These are phyloP conservation scores for Hemiscyllium ocellatum DNA, from an alignment of 2,113 vertebrate species.

Conservation along the genomic window DNA sequence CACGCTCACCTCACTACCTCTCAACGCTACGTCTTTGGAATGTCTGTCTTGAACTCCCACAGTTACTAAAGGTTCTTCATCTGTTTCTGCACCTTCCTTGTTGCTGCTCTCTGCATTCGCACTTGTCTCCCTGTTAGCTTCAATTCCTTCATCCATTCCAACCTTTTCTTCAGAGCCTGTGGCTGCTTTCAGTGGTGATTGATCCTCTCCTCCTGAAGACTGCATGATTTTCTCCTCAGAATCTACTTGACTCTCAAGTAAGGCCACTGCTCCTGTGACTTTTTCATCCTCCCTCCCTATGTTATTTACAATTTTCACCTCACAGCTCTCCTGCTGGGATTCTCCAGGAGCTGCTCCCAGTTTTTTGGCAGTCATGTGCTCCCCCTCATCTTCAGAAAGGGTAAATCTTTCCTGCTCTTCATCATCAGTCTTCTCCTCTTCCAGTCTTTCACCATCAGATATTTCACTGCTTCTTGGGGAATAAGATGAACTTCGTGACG, in stretches of 20 bases:
- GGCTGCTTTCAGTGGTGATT: neutral
- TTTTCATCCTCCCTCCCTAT: constrained; percentile 35
- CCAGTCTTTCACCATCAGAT: constrained; percentile 41
- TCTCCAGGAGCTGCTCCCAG: neutral
- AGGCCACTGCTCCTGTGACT: constrained; percentile 16
- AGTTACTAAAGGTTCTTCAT: constrained; percentile 40
- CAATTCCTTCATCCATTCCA: neutral
- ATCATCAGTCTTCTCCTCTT: constrained; percentile 24
- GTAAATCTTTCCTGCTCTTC: neutral
- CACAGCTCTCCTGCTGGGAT: too few relatives aligned
- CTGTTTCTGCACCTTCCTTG: constrained; percentile 45
- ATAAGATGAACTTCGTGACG: constrained; percentile 49
- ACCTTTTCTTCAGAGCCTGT: neutral
- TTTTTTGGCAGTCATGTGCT: constrained; percentile 40
- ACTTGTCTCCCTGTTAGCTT: neutral
- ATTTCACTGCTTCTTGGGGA: constrained; percentile 56
- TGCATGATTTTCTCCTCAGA: constrained; percentile 42
- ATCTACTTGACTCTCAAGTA: neutral
- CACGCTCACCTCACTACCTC: neutral
- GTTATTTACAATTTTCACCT: constrained; percentile 38
- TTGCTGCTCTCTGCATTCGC: neutral
- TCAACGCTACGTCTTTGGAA: neutral
- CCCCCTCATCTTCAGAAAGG: constrained; percentile 14
- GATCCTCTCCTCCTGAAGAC: constrained; percentile 32
- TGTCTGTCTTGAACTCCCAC: constrained; percentile 36